A percentile compares a stretch with the other conserved stretches of the same genome.
Conservation (phyloP, 2,113 vertebrate species). For the Saccopteryx bilineata region DNA sequence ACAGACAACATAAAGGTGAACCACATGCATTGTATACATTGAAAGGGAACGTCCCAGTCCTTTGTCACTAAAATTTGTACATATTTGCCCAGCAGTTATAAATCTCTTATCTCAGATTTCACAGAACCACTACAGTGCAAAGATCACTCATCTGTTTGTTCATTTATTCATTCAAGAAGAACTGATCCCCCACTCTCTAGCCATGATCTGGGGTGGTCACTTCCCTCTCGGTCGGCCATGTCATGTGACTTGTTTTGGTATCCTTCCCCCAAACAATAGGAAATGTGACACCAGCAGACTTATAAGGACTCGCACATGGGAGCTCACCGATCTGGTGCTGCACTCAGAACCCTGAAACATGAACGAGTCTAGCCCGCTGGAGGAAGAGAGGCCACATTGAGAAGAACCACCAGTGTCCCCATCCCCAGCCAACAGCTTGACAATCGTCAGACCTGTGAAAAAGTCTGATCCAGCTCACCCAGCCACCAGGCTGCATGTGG, state of each 20-base stretch:
- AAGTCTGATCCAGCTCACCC: neutral
- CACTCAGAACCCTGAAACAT: neutral
- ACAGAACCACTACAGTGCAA: neutral
- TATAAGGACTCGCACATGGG: fast-evolving
- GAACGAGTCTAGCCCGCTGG: too few relatives aligned
- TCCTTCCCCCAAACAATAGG: too few relatives aligned
- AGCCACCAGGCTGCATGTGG: neutral
- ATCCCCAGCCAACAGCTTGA: neutral
- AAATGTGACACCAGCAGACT: neutral
- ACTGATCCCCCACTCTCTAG: too few relatives aligned
- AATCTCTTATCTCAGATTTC: neutral
- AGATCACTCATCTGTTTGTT: neutral
- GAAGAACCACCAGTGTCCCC: neutral
- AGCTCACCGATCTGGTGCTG: neutral
- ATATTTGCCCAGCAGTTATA: neutral
- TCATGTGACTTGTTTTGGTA: neutral
- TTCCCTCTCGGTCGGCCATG: neutral
- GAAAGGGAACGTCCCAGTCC: neutral
- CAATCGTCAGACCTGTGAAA: fast-evolving
- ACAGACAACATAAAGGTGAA: neutral
- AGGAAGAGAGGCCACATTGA: neutral
- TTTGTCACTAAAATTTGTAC: neutral
- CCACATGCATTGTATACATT: fast-evolving
- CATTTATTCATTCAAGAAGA: neutral
- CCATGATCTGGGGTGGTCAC: neutral